phyloP scores from a whole-genome alignment of 2,113 vertebrate genomes.

The Phrynocephalus versicolor region DNA sequence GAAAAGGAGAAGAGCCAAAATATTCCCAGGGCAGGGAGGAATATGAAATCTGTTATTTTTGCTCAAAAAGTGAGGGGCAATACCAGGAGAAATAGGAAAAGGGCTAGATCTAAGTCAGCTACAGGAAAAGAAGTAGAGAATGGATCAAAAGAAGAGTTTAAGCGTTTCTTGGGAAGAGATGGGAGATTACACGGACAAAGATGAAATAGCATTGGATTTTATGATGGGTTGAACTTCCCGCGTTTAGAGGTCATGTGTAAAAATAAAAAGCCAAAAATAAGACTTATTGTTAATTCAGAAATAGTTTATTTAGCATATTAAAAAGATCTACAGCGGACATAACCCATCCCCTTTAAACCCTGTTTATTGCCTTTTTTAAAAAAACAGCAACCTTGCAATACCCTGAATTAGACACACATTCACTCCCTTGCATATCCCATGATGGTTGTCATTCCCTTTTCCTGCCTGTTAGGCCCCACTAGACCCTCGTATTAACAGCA shows the following conservation, averaged over 20 bases:
- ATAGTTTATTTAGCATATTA: slow-evolving; percentile 69
- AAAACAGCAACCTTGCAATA: slow-evolving; percentile 23
- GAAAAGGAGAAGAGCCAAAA: no score
- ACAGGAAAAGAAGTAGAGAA: neutral
- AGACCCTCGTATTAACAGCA: neutral
- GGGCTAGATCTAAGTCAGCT: no score
- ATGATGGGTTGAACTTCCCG: neutral
- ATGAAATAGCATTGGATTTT: neutral
- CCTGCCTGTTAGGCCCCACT: neutral
- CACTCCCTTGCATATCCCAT: slow-evolving; percentile 4
- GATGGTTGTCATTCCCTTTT: neutral
- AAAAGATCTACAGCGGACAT: slow-evolving; percentile 58
- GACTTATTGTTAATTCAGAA: slow-evolving; percentile 43
- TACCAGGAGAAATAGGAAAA: neutral
- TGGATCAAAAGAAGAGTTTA: neutral
- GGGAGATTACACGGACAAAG: neutral
- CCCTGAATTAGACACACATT: slow-evolving; percentile 23
- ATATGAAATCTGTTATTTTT: no score
- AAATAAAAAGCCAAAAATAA: neutral
- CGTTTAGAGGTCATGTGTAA: neutral
- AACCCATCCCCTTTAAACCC: neutral
- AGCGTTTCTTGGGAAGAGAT: neutral
- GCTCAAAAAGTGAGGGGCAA: no score
- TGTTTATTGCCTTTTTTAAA: neutral
- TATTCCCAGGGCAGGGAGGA: no score